phyloP scores from a whole-genome alignment of 2,797 vertebrate species.

The Poecilia velifera region DNA sequence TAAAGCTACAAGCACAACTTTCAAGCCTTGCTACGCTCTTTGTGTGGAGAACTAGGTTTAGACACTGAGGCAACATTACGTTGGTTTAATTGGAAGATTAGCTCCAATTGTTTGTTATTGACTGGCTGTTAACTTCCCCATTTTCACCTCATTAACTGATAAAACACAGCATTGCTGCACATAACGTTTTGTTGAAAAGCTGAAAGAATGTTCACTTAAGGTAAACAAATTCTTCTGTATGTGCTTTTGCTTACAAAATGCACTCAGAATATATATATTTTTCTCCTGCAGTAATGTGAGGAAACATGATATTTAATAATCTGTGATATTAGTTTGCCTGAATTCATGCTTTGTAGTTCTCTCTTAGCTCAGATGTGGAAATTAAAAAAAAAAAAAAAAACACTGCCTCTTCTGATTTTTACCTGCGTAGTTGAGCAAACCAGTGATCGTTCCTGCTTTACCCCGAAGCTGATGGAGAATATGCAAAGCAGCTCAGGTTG shows the following conservation, averaged over 20 bases:
- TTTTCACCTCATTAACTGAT: conserved; percentile 23
- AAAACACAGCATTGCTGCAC: conserved; percentile 6
- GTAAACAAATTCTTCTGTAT: neutral
- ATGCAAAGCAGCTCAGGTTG: conserved; percentile 68
- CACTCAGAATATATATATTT: neutral
- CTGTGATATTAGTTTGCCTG: neutral
- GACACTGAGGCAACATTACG: conserved; percentile 11
- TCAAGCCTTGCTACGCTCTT: conserved; percentile 32
- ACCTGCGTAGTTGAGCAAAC: conserved; percentile 43
- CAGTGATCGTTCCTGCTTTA: conserved; percentile 46
- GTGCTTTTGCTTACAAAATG: neutral
- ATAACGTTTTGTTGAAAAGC: neutral
- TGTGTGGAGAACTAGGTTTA: conserved; percentile 8
- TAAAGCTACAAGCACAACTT: conserved; percentile 33
- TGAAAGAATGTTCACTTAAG: neutral
- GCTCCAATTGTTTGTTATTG: conserved; percentile 47
- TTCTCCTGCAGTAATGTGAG: neutral
- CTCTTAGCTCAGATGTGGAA: conserved; percentile 4
- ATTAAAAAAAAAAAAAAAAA: neutral
- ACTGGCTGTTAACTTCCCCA: conserved; percentile 5
- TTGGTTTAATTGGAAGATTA: conserved; percentile 45
- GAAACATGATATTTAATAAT: neutral
- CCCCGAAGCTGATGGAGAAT: conserved; percentile 54
- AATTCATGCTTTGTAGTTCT: neutral
- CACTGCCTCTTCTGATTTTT: conserved; percentile 3